phyloP scores from a whole-genome alignment of 2,888 invertebrate genomes.

The Orchesellides sinensis region DNA sequence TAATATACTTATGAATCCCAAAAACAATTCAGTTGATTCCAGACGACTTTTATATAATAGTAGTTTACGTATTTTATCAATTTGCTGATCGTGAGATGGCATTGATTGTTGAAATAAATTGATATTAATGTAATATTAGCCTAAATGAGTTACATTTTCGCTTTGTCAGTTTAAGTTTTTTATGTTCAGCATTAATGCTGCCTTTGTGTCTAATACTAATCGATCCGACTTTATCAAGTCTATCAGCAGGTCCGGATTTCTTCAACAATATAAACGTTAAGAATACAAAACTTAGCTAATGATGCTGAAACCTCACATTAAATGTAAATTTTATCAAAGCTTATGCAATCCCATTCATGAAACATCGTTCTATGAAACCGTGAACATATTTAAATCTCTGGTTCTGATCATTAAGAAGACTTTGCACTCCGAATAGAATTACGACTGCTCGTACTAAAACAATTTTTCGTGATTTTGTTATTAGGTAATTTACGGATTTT shows the following conservation, averaged over 20 bases:
- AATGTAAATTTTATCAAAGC: background rate
- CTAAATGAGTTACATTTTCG: background rate
- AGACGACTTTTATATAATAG: too few relatives aligned
- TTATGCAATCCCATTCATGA: background rate
- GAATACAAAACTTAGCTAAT: too few relatives aligned
- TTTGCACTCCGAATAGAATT: background rate
- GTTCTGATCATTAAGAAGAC: background rate
- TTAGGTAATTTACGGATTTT: background rate
- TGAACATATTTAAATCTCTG: background rate
- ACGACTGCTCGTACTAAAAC: background rate
- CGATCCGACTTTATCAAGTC: background rate
- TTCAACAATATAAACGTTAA: too few relatives aligned
- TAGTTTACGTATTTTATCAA: conserved; percentile 8
- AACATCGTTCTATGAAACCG: background rate
- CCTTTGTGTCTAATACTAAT: conserved; percentile 1
- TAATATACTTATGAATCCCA: conserved; percentile 18
- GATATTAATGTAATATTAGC: too few relatives aligned
- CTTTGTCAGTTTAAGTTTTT: conserved; percentile 23
- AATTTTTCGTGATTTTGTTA: background rate
- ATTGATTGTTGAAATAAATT: conserved; percentile 56
- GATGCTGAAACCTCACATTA: too few relatives aligned
- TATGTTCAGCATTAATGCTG: conserved; percentile 19
- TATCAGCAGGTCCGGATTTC: background rate
- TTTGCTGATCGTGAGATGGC: conserved; percentile 50
- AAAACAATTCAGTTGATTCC: background rate